These are phyloP conservation scores for Crotalus horridus DNA, from an alignment of 2,113 vertebrate genomes.

Conservation along the genomic window DNA sequence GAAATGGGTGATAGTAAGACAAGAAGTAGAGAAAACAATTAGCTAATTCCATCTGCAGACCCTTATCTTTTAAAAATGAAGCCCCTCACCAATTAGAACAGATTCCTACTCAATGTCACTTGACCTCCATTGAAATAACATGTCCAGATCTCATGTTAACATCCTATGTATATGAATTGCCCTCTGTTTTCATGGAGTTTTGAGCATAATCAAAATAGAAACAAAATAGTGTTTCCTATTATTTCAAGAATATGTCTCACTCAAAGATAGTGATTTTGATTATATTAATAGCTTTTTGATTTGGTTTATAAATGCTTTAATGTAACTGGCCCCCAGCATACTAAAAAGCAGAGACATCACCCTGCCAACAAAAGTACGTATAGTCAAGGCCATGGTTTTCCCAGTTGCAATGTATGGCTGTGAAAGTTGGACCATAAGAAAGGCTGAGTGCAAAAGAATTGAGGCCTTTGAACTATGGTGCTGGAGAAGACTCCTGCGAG, in stretches of 20 bases:
- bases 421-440: too few relatives aligned
- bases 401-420: too few relatives aligned
- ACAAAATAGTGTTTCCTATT: slow-evolving; percentile 8
- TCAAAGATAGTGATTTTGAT: slow-evolving; percentile 2
- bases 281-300: slow-evolving; percentile 21
- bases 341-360: too few relatives aligned
- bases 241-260: background rate
- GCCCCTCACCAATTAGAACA: background rate
- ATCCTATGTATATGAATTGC: background rate
- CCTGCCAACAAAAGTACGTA: too few relatives aligned
- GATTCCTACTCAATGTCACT: background rate
- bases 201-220: background rate
- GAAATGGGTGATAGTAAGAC: background rate
- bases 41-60: background rate
- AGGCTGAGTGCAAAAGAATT: too few relatives aligned
- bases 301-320: slow-evolving; percentile 30
- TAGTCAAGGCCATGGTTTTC: too few relatives aligned
- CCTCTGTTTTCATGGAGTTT: background rate
- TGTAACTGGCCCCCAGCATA: background rate
- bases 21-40: background rate
- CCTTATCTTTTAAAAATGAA: background rate
- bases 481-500: too few relatives aligned
- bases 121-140: background rate
- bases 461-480: too few relatives aligned
- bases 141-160: background rate